Evolutionary conservation across 2,797 vertebrate species (phyloP).

Genomic region (Buceros bicornis): DNA sequence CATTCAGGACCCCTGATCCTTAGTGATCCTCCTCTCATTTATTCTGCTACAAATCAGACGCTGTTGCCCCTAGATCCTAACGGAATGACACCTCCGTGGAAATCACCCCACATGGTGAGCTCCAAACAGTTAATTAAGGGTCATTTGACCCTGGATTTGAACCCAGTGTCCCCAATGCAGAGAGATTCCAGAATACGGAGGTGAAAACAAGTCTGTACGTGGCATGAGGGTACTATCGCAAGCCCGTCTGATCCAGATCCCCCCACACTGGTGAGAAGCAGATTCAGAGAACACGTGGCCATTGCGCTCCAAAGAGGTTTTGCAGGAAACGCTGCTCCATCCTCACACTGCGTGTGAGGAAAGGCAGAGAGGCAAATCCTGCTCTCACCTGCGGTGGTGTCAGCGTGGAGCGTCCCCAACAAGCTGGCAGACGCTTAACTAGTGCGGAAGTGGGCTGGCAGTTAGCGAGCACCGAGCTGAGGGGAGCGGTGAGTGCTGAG

Average conservation of each 20-base stretch:
- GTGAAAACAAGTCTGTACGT: background rate
- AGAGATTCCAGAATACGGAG: background rate
- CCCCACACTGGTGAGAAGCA: background rate
- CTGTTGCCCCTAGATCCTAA: background rate
- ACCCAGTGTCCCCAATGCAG: background rate
- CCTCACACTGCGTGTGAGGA: background rate
- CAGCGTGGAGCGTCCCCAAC: background rate
- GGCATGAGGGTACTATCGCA: background rate
- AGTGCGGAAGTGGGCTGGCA: background rate
- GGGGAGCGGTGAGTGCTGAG: background rate
- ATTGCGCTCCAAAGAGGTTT: background rate
- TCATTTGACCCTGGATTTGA: background rate
- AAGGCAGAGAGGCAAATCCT: background rate
- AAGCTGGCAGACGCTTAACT: background rate
- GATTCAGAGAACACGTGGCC: background rate
- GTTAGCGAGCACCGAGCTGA: background rate
- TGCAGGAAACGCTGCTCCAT: background rate
- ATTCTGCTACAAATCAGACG: background rate
- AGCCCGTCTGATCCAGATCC: background rate
- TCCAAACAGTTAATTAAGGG: background rate
- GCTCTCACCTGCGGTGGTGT: background rate
- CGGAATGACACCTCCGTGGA: background rate
- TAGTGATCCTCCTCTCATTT: background rate
- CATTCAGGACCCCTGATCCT: background rate
- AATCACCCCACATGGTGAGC: background rate